phyloP scores from a whole-genome alignment of 2,888 invertebrate genomes.

The Drosophila austrosaltans region DNA sequence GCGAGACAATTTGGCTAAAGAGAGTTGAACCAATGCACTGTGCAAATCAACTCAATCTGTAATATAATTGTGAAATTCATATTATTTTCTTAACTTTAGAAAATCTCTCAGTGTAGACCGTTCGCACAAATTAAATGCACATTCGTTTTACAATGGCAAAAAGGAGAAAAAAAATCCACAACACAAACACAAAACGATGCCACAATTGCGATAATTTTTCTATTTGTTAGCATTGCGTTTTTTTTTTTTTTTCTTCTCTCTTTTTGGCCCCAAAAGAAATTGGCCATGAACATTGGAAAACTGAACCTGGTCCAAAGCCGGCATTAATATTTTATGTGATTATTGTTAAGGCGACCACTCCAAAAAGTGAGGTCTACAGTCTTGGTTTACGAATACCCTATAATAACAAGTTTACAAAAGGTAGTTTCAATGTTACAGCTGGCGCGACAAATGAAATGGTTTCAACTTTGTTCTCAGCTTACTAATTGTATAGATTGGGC shows the following conservation, averaged over 20 bases:
- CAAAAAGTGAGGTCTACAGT: conserved; percentile 22
- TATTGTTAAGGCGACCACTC: conserved; percentile 56
- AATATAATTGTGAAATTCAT: neutral
- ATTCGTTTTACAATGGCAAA: conserved; percentile 54
- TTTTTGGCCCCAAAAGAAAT: conserved; percentile 72
- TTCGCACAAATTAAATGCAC: conserved; percentile 68
- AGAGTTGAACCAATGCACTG: conserved; percentile 18
- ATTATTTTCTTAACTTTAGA: neutral
- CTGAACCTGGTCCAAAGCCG: conserved; percentile 59
- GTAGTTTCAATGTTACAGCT: too few species aligned
- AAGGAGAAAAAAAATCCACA: conserved; percentile 53
- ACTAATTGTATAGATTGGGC: too few species aligned
- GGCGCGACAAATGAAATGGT: too few species aligned
- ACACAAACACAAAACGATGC: conserved; percentile 61
- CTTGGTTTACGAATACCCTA: conserved; percentile 29
- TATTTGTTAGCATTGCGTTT: conserved; percentile 75
- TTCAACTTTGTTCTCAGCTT: too few species aligned
- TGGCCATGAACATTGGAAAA: conserved; percentile 63
- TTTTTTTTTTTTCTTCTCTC: conserved; percentile 27
- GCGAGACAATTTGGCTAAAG: conserved; percentile 62
- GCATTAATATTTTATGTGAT: conserved; percentile 77
- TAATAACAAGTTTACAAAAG: neutral
- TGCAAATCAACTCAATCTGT: neutral
- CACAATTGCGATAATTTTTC: conserved; percentile 80
- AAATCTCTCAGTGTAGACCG: conserved; percentile 24